Evolutionary conservation across 92 coral and sea anemone genomes (phyloP), one percentile per base, ranked within the genome.

Genomic region (Isaurus tuberculatus): DNA sequence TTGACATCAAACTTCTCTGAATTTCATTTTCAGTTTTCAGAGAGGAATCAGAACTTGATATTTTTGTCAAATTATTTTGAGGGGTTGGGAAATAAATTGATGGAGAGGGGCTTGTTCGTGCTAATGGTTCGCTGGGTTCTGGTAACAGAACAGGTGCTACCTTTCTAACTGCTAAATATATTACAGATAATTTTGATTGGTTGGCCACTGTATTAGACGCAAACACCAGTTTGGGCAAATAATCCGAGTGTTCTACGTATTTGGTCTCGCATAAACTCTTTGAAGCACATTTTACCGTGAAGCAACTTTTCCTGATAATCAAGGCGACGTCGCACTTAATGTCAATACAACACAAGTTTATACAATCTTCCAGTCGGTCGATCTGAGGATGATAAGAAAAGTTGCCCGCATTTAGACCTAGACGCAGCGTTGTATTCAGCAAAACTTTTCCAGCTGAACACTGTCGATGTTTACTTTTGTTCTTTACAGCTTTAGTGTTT

Each of bases 241-340:
- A 77, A 25, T 51, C 25, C 23, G 82, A 63, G 20, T 77, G 23
- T n/a, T 36, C 19, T n/a, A 77, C 82, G 2, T 77, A 40, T 8
- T 53, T 6, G 33, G 83, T 65, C 60, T 87, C 69, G 67, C 91
- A 87, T 11, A 26, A 46, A 27, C 40, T 30, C 16, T 30, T 66
- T 40, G 79, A 65, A 32, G 78, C 77, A 29, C 91, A 87, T 66
- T 69, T 85, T 26, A 87, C 64, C 15, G 80, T 40, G 72, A 73
- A 87, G 10, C 91, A 87, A 28, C 58, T 82, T 26, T 53, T 74
- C 36, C 44, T 73, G 14, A 87, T 66, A 72, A 87, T 82, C 43
- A 87, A 87, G 11, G 91, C 91, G 2, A 83, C 87, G 67, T 83
- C 70, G 58, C 91, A 87, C 6, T 46, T 27, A 6, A n/a, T 27